These are phyloP conservation scores for Phyllotreta cruciferae DNA, from an alignment of 2,888 invertebrate genomes.

Conservation along the genomic window DNA sequence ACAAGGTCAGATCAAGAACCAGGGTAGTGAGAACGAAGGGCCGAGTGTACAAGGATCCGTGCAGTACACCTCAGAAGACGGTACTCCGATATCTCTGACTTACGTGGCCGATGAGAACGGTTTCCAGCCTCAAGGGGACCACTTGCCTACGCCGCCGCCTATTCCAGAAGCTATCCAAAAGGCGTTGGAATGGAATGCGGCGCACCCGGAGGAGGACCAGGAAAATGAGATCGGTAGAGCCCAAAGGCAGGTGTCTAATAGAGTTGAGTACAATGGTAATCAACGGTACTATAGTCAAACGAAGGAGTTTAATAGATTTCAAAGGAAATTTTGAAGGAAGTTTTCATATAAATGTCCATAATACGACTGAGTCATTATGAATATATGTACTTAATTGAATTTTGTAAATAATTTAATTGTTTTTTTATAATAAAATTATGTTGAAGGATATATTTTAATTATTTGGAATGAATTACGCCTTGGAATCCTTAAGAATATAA, in stretches of 20 bases:
- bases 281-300: background rate
- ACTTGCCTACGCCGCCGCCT: conserved; percentile 80
- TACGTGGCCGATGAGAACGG: conserved; percentile 77
- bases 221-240: conserved; percentile 44
- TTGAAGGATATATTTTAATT: no score
- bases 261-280: background rate
- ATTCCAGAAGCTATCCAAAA: conserved; percentile 77
- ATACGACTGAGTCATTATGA: no score
- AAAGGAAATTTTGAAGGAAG: conserved; percentile 5
- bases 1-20: conserved; percentile 59
- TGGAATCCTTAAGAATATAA: no score
- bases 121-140: conserved; percentile 74
- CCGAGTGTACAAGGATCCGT: conserved; percentile 69
- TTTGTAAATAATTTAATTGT: no score
- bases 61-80: conserved; percentile 73
- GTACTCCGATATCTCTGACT: conserved; percentile 67
- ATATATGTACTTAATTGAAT: no score
- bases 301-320: conserved; percentile 5
- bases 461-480: no score
- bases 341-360: no score
- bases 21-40: conserved; percentile 57
- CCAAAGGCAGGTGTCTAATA: background rate
- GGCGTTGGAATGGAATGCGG: conserved; percentile 70
- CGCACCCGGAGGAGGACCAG: conserved; percentile 56
- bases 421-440: no score